phyloP scores from a whole-genome alignment of 2,113 vertebrate genomes.

The Chinchilla lanigera region DNA sequence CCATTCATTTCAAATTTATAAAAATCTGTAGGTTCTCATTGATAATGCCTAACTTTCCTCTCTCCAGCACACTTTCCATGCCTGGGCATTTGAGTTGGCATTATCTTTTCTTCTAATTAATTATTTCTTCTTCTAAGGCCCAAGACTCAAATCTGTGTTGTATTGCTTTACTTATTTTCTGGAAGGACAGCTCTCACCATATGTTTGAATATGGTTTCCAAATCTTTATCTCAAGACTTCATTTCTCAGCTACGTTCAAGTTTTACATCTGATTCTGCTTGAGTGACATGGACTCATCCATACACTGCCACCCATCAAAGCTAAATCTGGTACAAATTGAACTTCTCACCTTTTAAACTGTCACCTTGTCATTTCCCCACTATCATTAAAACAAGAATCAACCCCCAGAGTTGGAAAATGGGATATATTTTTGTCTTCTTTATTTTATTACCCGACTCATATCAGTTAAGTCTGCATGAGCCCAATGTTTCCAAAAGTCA shows the following conservation, averaged over 20 bases:
- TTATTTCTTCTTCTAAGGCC: not conserved
- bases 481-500: not conserved
- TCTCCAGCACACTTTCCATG: not conserved
- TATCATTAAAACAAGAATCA: conserved; percentile 58
- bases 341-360: conserved; percentile 74
- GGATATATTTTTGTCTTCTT: conserved; percentile 38
- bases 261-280: not conserved
- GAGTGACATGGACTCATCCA: conserved; percentile 36
- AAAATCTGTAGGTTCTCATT: not conserved
- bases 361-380: conserved; percentile 61
- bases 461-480: not conserved
- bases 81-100: not conserved
- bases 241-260: conserved; percentile 34
- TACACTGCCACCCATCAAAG: conserved; percentile 32
- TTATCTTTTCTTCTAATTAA: conserved; percentile 26
- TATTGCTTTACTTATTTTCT: not conserved
- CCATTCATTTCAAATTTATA: not conserved
- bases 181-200: not conserved
- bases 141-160: not conserved
- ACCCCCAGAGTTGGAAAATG: conserved; percentile 27
- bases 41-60: not conserved
- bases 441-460: not conserved
- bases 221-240: not conserved
- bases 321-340: conserved; percentile 68
- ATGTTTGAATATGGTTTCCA: not conserved